Evolutionary conservation across 2,888 invertebrate genomes (phyloP), one percentile per base, ranked within the genome.

Genomic region (Parnassius apollo): DNA sequence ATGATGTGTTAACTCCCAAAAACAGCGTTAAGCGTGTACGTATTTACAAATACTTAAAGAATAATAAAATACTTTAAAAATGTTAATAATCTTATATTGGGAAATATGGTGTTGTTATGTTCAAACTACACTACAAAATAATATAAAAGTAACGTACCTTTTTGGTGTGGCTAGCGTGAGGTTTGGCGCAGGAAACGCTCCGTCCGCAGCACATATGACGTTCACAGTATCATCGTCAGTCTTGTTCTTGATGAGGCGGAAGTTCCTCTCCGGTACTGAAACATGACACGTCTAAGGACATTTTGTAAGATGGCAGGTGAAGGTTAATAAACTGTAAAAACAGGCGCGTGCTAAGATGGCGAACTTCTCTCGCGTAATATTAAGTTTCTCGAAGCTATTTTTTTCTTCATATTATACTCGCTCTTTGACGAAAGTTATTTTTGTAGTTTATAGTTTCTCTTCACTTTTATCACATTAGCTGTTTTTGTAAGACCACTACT

Each of bases 111-210:
- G 25, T 25, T 25, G 2, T 25, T 0, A 25, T 25, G 2, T 25
- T 25, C 25, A 2, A 25, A 25, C 25, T 25, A 25, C 25, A 44
- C 44, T 44, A 44, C 44, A 44, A 44, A 10, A 11, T 44, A 49
- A 57, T 46, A 59, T 48, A n/a, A 46, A 54, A 42, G 12, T 49
- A 51, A 35, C 78, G 81, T 71, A 92, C 92, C 86, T 86, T 62
- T 91, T 90, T 25, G 91, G 91, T 55, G n/a, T n/a, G n/a, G n/a
- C n/a, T n/a, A n/a, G n/a, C n/a, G n/a, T n/a, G n/a, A n/a, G n/a
- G n/a, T n/a, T n/a, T n/a, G n/a, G n/a, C n/a, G 91, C 87, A 9
- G 94, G 94, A 71, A 83, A 93, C 57, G 93, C 87, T 11, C 93
- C 93, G 59, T 89, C 90, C 66, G 92, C 93, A 9, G 91, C 86